phyloP scores from a whole-genome alignment of 1,140 invertebrate genomes.

The Zaprionus davidi region DNA sequence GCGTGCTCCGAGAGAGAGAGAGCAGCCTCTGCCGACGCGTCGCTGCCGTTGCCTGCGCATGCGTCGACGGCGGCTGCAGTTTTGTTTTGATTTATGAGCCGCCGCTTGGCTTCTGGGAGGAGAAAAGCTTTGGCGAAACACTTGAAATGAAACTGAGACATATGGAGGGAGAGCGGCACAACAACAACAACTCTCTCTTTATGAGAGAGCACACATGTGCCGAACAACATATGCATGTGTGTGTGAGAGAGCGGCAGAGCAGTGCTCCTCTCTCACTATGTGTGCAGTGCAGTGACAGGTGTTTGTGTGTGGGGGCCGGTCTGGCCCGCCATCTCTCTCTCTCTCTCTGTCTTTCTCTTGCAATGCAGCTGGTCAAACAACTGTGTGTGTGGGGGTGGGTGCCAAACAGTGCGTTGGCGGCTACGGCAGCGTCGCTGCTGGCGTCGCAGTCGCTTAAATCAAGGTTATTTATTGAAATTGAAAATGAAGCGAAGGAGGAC shows the following conservation, averaged over 20 bases:
- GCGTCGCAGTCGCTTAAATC: conserved; percentile 74
- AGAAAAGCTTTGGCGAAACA: conserved; percentile 54
- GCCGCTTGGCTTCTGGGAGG: conserved; percentile 26
- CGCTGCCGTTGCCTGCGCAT: conserved; percentile 26
- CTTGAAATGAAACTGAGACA: conserved; percentile 57
- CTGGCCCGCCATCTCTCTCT: conserved; percentile 43
- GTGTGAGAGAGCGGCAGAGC: conserved; percentile 22
- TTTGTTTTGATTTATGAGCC: conserved; percentile 75
- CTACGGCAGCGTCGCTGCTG: conserved; percentile 38
- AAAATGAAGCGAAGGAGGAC: conserved; percentile 68
- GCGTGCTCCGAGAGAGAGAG: conserved; percentile 29
- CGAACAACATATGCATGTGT: not conserved
- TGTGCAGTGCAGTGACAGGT: conserved; percentile 58
- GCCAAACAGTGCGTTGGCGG: conserved; percentile 48
- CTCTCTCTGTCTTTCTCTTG: conserved; percentile 23
- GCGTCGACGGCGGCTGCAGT: conserved; percentile 57
- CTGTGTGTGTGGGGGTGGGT: conserved; percentile 54
- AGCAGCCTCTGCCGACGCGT: conserved; percentile 13
- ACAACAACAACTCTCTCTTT: conserved; percentile 20
- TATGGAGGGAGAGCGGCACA: conserved; percentile 35
- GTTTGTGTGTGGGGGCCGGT: conserved; percentile 79
- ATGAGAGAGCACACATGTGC: conserved; percentile 20
- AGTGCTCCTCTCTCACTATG: conserved; percentile 30
- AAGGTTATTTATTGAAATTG: conserved; percentile 83
- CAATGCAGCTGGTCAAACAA: conserved; percentile 74